Percentiles rank a stretch among this genome's conserved stretches.
Evolutionary conservation across 2,113 vertebrate species (phyloP).

Genomic region (Plectropomus leopardus): DNA sequence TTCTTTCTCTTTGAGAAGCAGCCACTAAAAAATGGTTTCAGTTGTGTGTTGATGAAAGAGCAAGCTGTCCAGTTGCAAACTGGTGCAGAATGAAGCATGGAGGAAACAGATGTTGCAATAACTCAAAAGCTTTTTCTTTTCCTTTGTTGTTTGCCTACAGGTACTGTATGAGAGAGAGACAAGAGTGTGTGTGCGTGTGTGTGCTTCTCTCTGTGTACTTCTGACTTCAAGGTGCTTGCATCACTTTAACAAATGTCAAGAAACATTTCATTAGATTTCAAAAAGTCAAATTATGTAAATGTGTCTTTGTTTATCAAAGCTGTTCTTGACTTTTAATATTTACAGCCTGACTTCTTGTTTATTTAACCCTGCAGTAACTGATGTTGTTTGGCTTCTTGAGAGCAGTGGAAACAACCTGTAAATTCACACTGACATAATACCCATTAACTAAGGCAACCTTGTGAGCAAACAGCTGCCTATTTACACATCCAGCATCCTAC

Average conservation of each 20-base stretch:
- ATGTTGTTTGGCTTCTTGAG: too few relatives aligned
- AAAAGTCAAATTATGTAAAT: not conserved
- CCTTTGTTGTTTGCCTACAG: slow-evolving; percentile 29
- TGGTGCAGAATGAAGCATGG: slow-evolving; percentile 17
- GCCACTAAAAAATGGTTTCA: slow-evolving; percentile 39
- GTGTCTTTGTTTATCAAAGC: not conserved
- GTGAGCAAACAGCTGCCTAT: not conserved
- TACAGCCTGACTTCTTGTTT: not conserved
- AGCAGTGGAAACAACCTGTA: not conserved
- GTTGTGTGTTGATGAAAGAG: slow-evolving; percentile 42
- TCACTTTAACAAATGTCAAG: not conserved
- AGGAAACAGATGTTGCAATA: slow-evolving; percentile 29
- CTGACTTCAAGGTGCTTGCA: not conserved
- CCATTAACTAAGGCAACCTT: not conserved
- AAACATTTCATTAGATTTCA: not conserved
- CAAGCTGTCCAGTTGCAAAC: slow-evolving; percentile 22
- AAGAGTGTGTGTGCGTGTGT: not conserved
- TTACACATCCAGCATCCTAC: not conserved
- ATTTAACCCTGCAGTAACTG: not conserved
- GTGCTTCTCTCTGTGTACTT: not conserved
- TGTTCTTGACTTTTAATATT: not conserved
- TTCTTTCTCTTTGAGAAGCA: slow-evolving; percentile 25
- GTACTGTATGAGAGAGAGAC: not conserved
- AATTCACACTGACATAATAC: not conserved
- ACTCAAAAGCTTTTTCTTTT: not conserved